Percentiles rank a stretch among this genome's conserved stretches.
Conservation (phyloP, 2,888 invertebrate genomes). For the Meloe dianella region DNA sequence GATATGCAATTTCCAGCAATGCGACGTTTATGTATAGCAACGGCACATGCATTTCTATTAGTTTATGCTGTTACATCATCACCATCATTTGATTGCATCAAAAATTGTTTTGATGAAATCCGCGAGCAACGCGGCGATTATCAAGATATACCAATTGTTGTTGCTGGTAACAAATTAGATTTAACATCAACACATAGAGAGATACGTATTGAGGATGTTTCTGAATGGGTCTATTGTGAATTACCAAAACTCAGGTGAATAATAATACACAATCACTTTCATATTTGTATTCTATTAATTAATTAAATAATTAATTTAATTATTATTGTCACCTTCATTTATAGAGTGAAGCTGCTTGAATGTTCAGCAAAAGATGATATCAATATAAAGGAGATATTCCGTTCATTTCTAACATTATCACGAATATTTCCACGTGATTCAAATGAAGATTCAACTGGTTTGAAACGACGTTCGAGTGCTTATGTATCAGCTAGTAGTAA, state of each 20-base stretch:
- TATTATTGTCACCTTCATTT: not conserved
- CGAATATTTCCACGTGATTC: constrained; percentile 71
- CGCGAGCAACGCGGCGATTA: constrained; percentile 77
- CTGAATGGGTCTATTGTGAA: constrained; percentile 81
- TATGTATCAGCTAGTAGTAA: constrained; percentile 68
- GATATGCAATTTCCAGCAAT: constrained; percentile 91
- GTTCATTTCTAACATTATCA: constrained; percentile 77
- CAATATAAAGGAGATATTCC: constrained; percentile 81
- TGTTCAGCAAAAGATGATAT: constrained; percentile 81
- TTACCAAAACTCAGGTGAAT: constrained; percentile 72
- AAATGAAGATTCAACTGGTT: constrained; percentile 63
- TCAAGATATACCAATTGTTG: constrained; percentile 82
- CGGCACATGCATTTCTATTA: constrained; percentile 85
- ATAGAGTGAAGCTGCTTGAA: constrained; percentile 74
- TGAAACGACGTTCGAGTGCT: constrained; percentile 77
- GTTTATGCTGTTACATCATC: constrained; percentile 82
- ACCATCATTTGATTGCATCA: constrained; percentile 74
- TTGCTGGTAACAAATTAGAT: constrained; percentile 87
- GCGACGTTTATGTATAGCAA: constrained; percentile 84
- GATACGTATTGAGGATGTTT: constrained; percentile 78
- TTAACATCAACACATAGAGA: constrained; percentile 73
- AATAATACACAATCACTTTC: constrained; percentile 26
- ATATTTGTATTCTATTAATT: too few relatives aligned
- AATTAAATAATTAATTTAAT: too few relatives aligned
- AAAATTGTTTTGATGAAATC: constrained; percentile 81